These are phyloP conservation scores for Incurvaria masculella DNA, from an alignment of 2,888 invertebrate genomes.

Conservation along the genomic window DNA sequence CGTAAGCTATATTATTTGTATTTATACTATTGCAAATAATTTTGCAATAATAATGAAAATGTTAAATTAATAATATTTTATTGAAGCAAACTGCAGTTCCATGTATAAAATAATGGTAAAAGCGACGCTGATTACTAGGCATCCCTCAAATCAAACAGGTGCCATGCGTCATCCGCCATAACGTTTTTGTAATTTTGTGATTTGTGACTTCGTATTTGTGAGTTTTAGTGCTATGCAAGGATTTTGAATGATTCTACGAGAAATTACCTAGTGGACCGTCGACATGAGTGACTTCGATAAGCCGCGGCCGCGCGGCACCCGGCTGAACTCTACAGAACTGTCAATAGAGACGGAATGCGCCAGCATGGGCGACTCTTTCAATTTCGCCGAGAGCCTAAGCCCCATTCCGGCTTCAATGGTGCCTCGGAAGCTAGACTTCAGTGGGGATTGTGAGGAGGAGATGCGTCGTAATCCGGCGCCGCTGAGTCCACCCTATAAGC, in stretches of 20 bases:
- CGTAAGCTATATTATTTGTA: too few relatives aligned
- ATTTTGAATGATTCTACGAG: background rate
- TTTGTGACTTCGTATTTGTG: conserved; percentile 28
- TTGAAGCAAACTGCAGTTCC: too few relatives aligned
- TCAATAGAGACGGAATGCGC: conserved; percentile 59
- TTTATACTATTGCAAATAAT: too few relatives aligned
- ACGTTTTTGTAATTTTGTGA: conserved; percentile 22
- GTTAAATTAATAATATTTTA: too few relatives aligned
- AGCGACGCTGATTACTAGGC: too few relatives aligned
- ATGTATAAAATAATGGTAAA: background rate
- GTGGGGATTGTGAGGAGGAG: conserved; percentile 44
- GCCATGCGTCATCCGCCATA: conserved; percentile 56
- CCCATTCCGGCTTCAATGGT: conserved; percentile 52
- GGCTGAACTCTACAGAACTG: conserved; percentile 48
- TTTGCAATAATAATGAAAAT: too few relatives aligned
- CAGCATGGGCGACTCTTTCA: conserved; percentile 62
- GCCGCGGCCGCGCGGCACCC: background rate
- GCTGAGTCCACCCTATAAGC: conserved; percentile 55
- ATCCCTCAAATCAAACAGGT: conserved; percentile 32
- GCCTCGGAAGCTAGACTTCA: conserved; percentile 61
- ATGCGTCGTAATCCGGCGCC: conserved; percentile 33
- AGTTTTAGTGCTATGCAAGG: conserved; percentile 1
- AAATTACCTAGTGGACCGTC: conserved; percentile 3
- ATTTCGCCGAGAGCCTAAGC: conserved; percentile 59
- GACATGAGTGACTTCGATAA: conserved; percentile 21